A percentile compares a stretch with the other conserved stretches of the same genome.
These are phyloP conservation scores for Heliconius congener DNA, from an alignment of 1,140 invertebrate species.

Conservation along the genomic window DNA sequence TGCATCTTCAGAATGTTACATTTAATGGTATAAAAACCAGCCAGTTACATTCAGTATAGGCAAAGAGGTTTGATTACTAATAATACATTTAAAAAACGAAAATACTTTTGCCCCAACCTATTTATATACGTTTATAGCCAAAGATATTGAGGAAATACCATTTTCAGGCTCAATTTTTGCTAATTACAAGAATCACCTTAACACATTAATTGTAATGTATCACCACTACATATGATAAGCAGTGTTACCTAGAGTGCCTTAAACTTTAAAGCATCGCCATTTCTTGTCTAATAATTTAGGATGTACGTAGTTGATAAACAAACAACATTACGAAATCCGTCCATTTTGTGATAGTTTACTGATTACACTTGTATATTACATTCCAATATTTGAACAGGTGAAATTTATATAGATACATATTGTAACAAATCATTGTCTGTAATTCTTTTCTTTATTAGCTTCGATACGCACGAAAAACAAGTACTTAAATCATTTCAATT, in stretches of 20 bases:
- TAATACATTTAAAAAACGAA: no score
- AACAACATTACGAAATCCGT: conserved; percentile 22
- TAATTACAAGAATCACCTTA: conserved; percentile 1
- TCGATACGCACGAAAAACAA: not conserved
- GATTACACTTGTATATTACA: conserved; percentile 4
- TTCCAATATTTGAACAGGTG: conserved; percentile 4
- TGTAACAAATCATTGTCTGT: not conserved
- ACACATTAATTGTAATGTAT: not conserved
- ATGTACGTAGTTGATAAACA: not conserved
- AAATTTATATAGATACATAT: not conserved
- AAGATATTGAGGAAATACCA: conserved; percentile 42
- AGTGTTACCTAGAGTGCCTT: conserved; percentile 31
- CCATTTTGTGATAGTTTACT: conserved; percentile 33
- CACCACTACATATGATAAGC: not conserved
- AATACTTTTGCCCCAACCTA: no score
- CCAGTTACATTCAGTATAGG: no score
- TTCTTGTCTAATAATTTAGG: not conserved
- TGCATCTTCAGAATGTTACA: no score
- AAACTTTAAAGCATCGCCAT: not conserved
- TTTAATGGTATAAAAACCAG: no score
- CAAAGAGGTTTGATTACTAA: no score
- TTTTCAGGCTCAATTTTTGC: conserved; percentile 12
- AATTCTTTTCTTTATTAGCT: not conserved
- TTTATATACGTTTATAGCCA: conserved; percentile 35
- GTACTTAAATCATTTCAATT: not conserved